These are phyloP conservation scores for Ambastaia sidthimunki DNA, from an alignment of 2,797 vertebrate genomes.

Conservation along the genomic window DNA sequence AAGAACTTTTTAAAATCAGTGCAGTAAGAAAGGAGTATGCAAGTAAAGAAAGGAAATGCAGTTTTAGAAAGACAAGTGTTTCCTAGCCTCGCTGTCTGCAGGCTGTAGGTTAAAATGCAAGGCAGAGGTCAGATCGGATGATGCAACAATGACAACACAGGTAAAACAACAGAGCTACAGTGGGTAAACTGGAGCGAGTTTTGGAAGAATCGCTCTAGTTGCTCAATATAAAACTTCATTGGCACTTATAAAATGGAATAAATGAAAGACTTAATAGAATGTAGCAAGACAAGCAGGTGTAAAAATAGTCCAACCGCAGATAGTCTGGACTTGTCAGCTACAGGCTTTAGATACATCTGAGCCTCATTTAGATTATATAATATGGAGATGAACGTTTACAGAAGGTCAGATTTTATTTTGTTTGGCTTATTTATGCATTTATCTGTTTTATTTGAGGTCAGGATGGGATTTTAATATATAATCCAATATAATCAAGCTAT, in stretches of 20 bases:
- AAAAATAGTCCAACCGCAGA: slow-evolving; percentile 6
- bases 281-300: slow-evolving; percentile 22
- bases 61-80: not conserved
- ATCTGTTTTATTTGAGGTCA: not conserved
- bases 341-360: slow-evolving; percentile 12
- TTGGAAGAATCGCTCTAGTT: not conserved
- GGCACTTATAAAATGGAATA: slow-evolving; percentile 25
- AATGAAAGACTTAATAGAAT: slow-evolving; percentile 34
- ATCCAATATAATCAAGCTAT: not conserved
- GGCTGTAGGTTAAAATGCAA: slow-evolving; percentile 9
- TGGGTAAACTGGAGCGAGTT: not conserved
- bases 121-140: slow-evolving; percentile 16
- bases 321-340: not conserved
- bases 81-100: slow-evolving; percentile 18
- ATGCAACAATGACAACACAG: slow-evolving; percentile 3
- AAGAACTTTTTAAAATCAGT: not conserved
- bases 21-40: too few relatives aligned
- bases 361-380: not conserved
- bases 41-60: slow-evolving; percentile 12
- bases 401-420: not conserved
- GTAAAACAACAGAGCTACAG: slow-evolving; percentile 34
- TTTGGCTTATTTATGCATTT: not conserved
- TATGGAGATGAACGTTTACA: not conserved
- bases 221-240: slow-evolving; percentile 2
- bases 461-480: not conserved